Percentiles rank a stretch among this genome's conserved stretches.
Evolutionary conservation across 1,140 invertebrate species (phyloP).

Genomic region (Drosophila repletoides): DNA sequence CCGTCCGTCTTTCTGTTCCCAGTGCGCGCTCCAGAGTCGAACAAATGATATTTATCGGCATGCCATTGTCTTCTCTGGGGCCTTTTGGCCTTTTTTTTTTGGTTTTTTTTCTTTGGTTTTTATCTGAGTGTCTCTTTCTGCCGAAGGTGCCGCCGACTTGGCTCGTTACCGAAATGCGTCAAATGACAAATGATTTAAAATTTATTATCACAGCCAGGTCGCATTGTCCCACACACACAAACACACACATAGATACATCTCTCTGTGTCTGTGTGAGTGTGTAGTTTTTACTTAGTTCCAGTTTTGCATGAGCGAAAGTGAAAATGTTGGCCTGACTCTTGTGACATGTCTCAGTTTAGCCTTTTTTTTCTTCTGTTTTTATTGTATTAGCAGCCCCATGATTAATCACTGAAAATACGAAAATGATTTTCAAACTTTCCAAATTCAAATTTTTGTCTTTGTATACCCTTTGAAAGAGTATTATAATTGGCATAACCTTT

Average conservation of each 20-base stretch:
- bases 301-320: constrained; percentile 59
- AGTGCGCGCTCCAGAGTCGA: not conserved
- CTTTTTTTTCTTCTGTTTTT: constrained; percentile 14
- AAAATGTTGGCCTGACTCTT: constrained; percentile 45
- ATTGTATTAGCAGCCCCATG: constrained; percentile 29
- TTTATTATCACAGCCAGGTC: constrained; percentile 58
- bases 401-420: constrained; percentile 46
- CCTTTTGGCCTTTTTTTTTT: not conserved
- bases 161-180: constrained; percentile 75
- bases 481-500: no score
- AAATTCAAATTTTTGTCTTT: constrained; percentile 7
- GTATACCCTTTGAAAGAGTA: no score
- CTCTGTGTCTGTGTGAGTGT: not conserved
- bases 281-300: constrained; percentile 10
- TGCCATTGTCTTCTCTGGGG: constrained; percentile 50
- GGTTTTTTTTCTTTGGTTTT: not conserved
- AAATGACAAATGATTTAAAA: constrained; percentile 78
- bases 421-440: constrained; percentile 24
- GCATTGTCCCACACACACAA: constrained; percentile 10
- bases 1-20: not conserved
- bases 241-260: not conserved
- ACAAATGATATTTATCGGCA: constrained; percentile 68
- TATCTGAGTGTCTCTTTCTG: not conserved
- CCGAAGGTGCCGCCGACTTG: constrained; percentile 32
- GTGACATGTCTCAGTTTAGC: constrained; percentile 37